Conservation (phyloP, 2,113 vertebrate species). For the Anguilla rostrata region DNA sequence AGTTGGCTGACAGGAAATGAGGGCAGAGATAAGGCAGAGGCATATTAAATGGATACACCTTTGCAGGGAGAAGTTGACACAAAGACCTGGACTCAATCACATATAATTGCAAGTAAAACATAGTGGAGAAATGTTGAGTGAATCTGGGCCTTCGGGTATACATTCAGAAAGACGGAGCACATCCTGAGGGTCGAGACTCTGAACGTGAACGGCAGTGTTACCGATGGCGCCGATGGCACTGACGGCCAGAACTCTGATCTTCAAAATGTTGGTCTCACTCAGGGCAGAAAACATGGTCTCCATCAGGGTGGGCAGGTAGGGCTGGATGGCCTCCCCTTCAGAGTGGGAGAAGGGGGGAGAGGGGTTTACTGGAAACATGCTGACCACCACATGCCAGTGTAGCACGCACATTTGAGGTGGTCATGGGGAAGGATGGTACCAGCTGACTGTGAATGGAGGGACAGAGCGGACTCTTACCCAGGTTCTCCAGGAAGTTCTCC, state of each 20-base stretch:
- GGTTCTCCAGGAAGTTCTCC: slow-evolving; percentile 87
- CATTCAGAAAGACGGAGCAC: background rate
- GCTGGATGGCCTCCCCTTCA: slow-evolving; percentile 77
- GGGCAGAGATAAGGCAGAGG: background rate
- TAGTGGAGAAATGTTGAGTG: background rate
- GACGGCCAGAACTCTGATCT: slow-evolving; percentile 81
- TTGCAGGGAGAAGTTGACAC: too few relatives aligned
- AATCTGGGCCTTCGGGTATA: background rate
- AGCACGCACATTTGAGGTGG: background rate
- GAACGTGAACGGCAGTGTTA: slow-evolving; percentile 40
- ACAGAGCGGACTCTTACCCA: slow-evolving; percentile 65
- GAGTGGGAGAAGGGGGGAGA: background rate
- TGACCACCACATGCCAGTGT: background rate
- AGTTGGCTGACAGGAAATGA: slow-evolving; percentile 69
- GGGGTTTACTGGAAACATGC: background rate
- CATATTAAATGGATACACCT: background rate
- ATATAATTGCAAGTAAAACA: background rate
- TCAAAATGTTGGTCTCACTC: slow-evolving; percentile 63
- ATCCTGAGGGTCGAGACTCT: background rate
- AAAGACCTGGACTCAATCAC: background rate
- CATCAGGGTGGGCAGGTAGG: slow-evolving; percentile 85
- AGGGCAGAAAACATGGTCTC: slow-evolving; percentile 80
- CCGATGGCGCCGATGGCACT: slow-evolving; percentile 85
- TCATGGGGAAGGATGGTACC: background rate
- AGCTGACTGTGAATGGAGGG: background rate